Conservation (phyloP, 2,113 vertebrate genomes). For the Perca flavescens region DNA sequence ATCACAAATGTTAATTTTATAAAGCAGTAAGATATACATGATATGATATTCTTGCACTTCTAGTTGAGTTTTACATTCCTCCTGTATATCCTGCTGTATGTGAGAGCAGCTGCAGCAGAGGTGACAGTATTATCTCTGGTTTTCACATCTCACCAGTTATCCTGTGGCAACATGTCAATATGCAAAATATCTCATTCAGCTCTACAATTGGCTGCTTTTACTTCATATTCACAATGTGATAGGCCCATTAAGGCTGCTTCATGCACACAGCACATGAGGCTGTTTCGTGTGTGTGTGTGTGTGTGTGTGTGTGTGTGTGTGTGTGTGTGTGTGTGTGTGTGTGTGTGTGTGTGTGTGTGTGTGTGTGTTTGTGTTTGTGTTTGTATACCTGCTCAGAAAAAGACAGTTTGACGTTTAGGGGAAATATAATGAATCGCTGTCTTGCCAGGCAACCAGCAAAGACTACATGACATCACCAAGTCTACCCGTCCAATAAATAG, state of each 20-base stretch:
- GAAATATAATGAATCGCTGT: too few relatives aligned
- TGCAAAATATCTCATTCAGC: conserved; percentile 34
- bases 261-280: conserved; percentile 44
- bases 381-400: not conserved
- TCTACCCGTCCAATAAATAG: too few relatives aligned
- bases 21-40: not conserved
- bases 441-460: too few relatives aligned
- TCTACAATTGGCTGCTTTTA: conserved; percentile 58
- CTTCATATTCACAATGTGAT: conserved; percentile 53
- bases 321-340: conserved; percentile 5
- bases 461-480: too few relatives aligned
- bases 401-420: too few relatives aligned
- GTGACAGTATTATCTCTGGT: conserved; percentile 14
- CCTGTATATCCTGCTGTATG: not conserved
- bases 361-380: conserved; percentile 9
- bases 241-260: conserved; percentile 42
- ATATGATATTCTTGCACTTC: not conserved
- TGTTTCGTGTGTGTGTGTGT: conserved; percentile 60
- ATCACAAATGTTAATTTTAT: not conserved
- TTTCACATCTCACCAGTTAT: conserved; percentile 5
- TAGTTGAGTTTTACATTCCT: fast-evolving
- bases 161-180: conserved; percentile 36
- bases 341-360: conserved; percentile 16
- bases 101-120: not conserved
- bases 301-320: conserved; percentile 4